Base-by-base conservation (phyloP, 2,797 vertebrate genomes). In the Microhierax caerulescens region DNA sequence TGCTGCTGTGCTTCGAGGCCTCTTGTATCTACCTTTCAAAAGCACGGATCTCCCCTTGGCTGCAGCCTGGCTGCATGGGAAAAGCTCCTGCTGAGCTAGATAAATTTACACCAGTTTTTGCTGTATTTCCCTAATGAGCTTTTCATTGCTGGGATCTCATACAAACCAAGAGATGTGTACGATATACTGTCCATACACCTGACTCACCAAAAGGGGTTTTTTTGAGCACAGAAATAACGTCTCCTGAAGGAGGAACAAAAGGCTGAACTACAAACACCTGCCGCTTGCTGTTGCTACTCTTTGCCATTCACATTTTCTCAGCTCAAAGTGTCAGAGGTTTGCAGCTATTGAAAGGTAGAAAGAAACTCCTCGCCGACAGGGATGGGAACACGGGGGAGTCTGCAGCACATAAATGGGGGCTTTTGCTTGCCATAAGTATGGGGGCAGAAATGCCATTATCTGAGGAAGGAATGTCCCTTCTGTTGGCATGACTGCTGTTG, bases 181-280 rank as follows among this genome's bases (percentile, higher is more conserved):
- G 0, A 53, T 17, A 28, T 10, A 37, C 43, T n/a, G 47, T 43
- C 75, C 59, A 8, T 39, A 50, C 5, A 73, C 77, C 56, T 82
- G 63, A 79, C 84, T 67, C 72, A 32, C 48, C 27, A 13, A 51
- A 67, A 74, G 10, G 36, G n/a, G 30, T 11, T 3, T 32, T 74
- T 77, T 28, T 16, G 61, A 69, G 50, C 10, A 36, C 59, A 73
- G 80, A 88, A 92, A 54, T 53, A 45, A 32, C 2, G 18, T 89
- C 60, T 87, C 60, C 72, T 5, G 2, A 67, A 73, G 34, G 32
- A 11, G 45, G 68, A 94, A 91, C 63, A 88, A 87, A 91, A 83
- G 60, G 41, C 72, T 72, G 50, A 88, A 81, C 80, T 84, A 72
- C 86, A 82, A 82, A 77, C 77, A 74, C 75, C 72, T 54, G 63